Conservation (phyloP, 2,797 vertebrate species). For the Craterocephalus amniculus region DNA sequence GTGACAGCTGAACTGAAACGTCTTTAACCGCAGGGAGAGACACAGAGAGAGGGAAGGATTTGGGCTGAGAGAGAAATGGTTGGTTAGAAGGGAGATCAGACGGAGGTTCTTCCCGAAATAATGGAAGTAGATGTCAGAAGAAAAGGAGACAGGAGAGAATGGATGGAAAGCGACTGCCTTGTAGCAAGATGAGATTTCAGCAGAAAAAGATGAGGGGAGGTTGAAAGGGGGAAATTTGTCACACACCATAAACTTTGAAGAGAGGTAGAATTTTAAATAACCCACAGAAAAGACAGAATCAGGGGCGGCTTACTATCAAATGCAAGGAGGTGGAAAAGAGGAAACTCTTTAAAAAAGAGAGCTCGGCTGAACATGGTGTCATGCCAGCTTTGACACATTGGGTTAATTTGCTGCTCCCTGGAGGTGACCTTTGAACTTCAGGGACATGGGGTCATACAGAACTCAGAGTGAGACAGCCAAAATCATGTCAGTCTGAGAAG, state of each 20-base stretch:
- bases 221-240: constrained; percentile 67
- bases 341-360: constrained; percentile 61
- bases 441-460: constrained; percentile 76
- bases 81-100: constrained; percentile 70
- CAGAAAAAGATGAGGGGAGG: constrained; percentile 50
- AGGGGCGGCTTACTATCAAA: constrained; percentile 55
- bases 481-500: constrained; percentile 86
- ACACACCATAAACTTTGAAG: constrained; percentile 74
- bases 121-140: constrained; percentile 60
- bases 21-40: constrained; percentile 82
- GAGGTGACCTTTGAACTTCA: constrained; percentile 81
- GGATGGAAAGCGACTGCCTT: constrained; percentile 38
- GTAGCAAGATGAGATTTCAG: constrained; percentile 56
- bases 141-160: constrained; percentile 46
- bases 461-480: constrained; percentile 80
- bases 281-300: constrained; percentile 41
- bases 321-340: constrained; percentile 46
- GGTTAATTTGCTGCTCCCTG: constrained; percentile 87
- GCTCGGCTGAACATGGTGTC: constrained; percentile 83
- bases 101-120: constrained; percentile 62
- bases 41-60: constrained; percentile 50
- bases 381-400: constrained; percentile 87
- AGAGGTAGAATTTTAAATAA: constrained; percentile 66
- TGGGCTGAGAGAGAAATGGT: constrained; percentile 35
- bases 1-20: constrained; percentile 91